Evolutionary conservation across 2,888 invertebrate genomes (phyloP).

Genomic region (Proisotoma minuta): DNA sequence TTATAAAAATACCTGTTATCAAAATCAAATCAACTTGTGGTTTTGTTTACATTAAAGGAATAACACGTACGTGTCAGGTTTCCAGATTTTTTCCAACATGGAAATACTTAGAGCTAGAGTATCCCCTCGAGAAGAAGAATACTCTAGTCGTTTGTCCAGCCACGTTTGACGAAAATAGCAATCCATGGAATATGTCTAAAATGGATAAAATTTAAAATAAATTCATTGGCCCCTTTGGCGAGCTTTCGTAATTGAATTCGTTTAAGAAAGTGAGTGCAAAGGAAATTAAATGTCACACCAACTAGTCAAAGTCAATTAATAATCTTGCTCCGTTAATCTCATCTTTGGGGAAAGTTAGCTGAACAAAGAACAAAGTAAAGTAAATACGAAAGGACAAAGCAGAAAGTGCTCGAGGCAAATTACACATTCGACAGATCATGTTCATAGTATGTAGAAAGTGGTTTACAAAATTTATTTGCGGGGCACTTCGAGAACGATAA

Average conservation of each 20-base stretch:
- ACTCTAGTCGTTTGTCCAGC: slow-evolving; percentile 68
- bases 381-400: too few species aligned
- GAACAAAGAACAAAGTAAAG: too few species aligned
- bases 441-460: too few species aligned
- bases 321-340: too few species aligned
- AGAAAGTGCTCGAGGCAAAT: too few species aligned
- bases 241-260: background rate
- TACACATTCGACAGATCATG: too few species aligned
- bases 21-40: too few species aligned
- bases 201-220: slow-evolving; percentile 22
- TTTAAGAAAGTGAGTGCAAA: slow-evolving; percentile 6
- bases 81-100: slow-evolving; percentile 76
- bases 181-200: slow-evolving; percentile 77
- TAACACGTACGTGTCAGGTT: slow-evolving; percentile 73
- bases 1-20: slow-evolving; percentile 41
- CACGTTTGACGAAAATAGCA: slow-evolving; percentile 82
- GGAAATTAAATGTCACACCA: background rate
- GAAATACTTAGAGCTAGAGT: slow-evolving; percentile 71
- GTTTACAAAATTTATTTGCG: too few species aligned
- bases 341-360: too few species aligned
- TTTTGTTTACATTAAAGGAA: too few species aligned
- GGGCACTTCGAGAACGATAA: too few species aligned
- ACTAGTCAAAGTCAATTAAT: slow-evolving; percentile 7
- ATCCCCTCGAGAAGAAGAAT: slow-evolving; percentile 59
- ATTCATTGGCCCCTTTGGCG: background rate